A percentile compares a stretch with the other conserved stretches of the same genome.
Evolutionary conservation across 2,797 vertebrate species (phyloP).

Genomic region (Mus caroli): DNA sequence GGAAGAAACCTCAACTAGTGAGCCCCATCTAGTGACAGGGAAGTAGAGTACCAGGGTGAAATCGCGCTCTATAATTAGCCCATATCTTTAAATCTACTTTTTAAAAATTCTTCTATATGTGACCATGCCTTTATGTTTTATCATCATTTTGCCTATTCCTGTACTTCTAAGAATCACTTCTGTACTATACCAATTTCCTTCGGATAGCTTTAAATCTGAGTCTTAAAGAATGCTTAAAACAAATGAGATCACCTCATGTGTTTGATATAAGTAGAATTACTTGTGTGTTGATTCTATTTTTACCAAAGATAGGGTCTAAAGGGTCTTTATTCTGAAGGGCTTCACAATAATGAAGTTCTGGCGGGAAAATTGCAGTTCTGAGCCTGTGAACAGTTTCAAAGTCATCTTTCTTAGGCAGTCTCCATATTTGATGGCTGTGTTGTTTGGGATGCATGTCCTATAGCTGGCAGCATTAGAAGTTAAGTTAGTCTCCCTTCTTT

Average conservation of each 20-base stretch:
- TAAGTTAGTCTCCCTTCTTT: conserved; percentile 29
- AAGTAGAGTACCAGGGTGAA: conserved; percentile 67
- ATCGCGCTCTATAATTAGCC: not conserved
- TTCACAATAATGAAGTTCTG: not conserved
- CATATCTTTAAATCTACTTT: not conserved
- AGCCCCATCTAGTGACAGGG: conserved; percentile 89
- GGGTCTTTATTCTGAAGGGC: not conserved
- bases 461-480: not conserved
- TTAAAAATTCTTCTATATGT: not conserved
- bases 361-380: not conserved
- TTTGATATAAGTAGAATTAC: not conserved
- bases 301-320: not conserved
- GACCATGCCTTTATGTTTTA: not conserved
- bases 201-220: conserved; percentile 36
- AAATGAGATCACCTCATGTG: not conserved
- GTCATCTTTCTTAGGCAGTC: not conserved
- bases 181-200: not conserved
- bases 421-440: not conserved
- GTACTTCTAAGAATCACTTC: conserved; percentile 17
- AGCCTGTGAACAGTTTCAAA: not conserved
- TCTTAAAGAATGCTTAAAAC: conserved; percentile 58
- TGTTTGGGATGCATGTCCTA: not conserved
- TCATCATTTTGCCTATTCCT: not conserved
- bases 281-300: conserved; percentile 37
- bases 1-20: conserved; percentile 83